Evolutionary conservation across 2,113 vertebrate genomes (phyloP), one percentile per base, ranked within the genome.

Genomic region (Gadus chalcogrammus): DNA sequence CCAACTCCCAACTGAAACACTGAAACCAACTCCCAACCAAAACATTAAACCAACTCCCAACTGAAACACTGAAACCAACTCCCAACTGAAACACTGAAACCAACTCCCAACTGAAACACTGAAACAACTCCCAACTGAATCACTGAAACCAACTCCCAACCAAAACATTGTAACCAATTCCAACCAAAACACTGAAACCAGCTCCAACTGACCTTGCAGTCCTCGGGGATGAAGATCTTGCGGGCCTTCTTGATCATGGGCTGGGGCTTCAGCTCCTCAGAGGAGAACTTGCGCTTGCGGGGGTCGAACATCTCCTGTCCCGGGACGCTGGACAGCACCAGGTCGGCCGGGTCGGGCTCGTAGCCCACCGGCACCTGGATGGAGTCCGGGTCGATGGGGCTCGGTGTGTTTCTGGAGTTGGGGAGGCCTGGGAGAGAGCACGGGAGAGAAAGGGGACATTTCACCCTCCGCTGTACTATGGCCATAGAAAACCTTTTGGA

Each of bases 201-300:
- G 91, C 80, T 88, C 94, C 91, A 91, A 93, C 77, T 95, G 94
- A 96, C 95, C 94, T 96, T 96, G 91, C 95, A 88, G 75, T 95
- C 94, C 3, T 95, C 93, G 0, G 94, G 92, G 79, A 95, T 95
- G 88, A 95, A 95, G 84, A 95, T 85, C 87, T 96, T 96, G 68
- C 94, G 93, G 63, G 95, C 95, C 83, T 96, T 96, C 90, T 95
- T 96, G 84, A 95, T 95, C 94, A 96, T 96, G 1, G 95, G 95
- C 81, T 96, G 95, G 1, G 95, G 95, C 70, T 95, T 95, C 73
- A 96, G 92, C 85, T 96, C 95, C 58, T 96, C 94, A 67, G 95
- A 94, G 0, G 94, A 94, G 88, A 96, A 96, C 84, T 94, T 95
- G 89, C 89, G 93, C 77, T 94, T 95, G 64, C 95, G 92, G 55